A percentile compares a stretch with the other conserved stretches of the same genome.
These are phyloP conservation scores for Odontomyia ornata DNA, from an alignment of 2,888 invertebrate genomes.

Conservation along the genomic window DNA sequence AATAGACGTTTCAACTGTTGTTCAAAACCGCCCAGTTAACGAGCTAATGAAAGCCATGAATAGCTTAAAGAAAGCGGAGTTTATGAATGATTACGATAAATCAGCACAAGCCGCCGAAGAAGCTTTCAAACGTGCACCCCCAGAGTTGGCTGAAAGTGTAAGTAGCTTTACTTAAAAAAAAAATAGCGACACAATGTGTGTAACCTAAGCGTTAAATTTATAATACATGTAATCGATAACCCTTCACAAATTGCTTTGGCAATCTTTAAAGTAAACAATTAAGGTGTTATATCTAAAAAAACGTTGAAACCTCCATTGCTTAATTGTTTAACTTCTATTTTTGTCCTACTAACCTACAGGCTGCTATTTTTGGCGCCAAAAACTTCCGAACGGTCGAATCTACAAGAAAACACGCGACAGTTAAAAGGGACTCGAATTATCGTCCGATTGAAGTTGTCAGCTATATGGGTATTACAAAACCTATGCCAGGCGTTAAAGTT, in stretches of 20 bases:
- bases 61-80: constrained; percentile 46
- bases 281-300: too few relatives aligned
- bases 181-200: too few relatives aligned
- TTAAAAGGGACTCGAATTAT: constrained; percentile 9
- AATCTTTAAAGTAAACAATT: too few relatives aligned
- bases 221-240: too few relatives aligned
- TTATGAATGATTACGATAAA: constrained; percentile 48
- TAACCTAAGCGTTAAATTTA: too few relatives aligned
- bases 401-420: constrained; percentile 31
- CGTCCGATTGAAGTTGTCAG: constrained; percentile 49
- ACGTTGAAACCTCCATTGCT: too few relatives aligned
- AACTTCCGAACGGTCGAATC: constrained; percentile 43
- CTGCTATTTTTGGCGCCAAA: constrained; percentile 46
- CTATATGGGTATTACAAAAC: constrained; percentile 49
- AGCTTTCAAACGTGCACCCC: constrained; percentile 45
- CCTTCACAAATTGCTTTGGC: too few relatives aligned
- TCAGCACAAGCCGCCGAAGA: constrained; percentile 49
- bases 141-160: constrained; percentile 47
- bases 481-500: constrained; percentile 25
- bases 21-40: constrained; percentile 44
- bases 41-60: constrained; percentile 45
- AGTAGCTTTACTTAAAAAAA: neutral
- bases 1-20: constrained; percentile 44
- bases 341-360: constrained; percentile 21
- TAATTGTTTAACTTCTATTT: too few relatives aligned